These are phyloP conservation scores for Helicolenus hilgendorfi DNA, from an alignment of 2,797 vertebrate genomes.

Conservation along the genomic window DNA sequence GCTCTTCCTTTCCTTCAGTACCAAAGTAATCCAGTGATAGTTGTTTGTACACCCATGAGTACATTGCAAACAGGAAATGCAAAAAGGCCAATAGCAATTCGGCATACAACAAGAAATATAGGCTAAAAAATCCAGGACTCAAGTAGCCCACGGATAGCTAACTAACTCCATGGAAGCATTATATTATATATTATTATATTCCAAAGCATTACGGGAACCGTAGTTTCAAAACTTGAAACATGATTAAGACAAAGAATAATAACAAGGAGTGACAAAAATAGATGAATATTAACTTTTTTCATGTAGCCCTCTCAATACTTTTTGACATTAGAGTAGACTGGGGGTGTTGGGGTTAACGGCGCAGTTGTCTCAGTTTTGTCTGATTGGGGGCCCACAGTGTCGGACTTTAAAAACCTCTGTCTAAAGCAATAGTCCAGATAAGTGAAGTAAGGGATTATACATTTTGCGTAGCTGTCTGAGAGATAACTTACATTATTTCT, in stretches of 20 bases:
- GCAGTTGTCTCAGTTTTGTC: not conserved
- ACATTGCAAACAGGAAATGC: not conserved
- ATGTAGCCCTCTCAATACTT: not conserved
- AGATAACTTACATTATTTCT: not conserved
- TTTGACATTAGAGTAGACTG: not conserved
- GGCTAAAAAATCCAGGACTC: not conserved
- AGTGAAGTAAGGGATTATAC: not conserved
- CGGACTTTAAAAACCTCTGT: not conserved
- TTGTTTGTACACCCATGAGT: not conserved
- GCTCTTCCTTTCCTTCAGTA: not conserved
- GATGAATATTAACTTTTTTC: not conserved
- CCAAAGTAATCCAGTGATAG: not conserved
- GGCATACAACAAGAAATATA: not conserved
- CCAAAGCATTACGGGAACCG: not conserved
- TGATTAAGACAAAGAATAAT: not conserved
- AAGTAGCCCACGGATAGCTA: accelerated
- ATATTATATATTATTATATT: not conserved
- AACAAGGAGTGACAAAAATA: not conserved
- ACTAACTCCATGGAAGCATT: not conserved
- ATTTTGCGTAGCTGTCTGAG: not conserved
- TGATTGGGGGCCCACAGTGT: not conserved
- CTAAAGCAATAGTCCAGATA: not conserved
- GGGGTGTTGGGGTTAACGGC: accelerated
- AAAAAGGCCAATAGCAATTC: not conserved
- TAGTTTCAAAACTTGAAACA: no score